Percentiles rank a stretch among this genome's conserved stretches.
phyloP scores from a whole-genome alignment of 2,888 invertebrate genomes.

The Andrena flavipes region DNA sequence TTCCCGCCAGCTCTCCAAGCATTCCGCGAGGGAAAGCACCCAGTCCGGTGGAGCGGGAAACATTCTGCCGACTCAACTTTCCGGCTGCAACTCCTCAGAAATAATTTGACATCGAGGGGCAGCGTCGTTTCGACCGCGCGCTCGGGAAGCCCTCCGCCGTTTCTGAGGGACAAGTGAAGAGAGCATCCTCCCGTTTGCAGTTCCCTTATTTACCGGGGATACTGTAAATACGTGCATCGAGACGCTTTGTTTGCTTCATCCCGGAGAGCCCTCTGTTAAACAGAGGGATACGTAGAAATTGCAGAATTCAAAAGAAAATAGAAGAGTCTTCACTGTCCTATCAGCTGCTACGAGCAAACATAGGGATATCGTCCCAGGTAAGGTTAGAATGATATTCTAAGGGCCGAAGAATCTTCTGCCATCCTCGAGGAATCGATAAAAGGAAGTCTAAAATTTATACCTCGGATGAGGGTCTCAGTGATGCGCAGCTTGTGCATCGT shows the following conservation, averaged over 20 bases:
- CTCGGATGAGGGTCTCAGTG: background rate
- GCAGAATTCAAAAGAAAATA: no score
- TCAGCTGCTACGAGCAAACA: no score
- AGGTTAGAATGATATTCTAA: no score
- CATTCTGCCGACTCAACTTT: background rate
- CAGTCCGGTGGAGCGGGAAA: background rate
- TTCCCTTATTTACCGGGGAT: constrained; percentile 1
- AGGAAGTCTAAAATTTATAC: background rate
- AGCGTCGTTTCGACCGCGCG: background rate
- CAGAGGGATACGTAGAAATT: no score
- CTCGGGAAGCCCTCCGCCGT: background rate
- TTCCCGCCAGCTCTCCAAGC: background rate
- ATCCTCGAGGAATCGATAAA: background rate
- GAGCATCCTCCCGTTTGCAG: background rate
- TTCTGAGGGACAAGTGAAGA: background rate
- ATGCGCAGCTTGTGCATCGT: constrained; percentile 1
- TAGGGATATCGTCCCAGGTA: no score
- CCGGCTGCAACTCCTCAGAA: background rate
- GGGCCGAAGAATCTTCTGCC: no score
- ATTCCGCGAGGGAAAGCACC: background rate
- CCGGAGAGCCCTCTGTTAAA: no score
- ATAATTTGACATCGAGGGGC: constrained; percentile 15
- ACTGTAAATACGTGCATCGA: constrained; percentile 32
- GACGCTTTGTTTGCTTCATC: background rate
- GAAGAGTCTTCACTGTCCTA: no score